phyloP scores from a whole-genome alignment of 2,797 vertebrate species.

The Tauraco hartlaubi region DNA sequence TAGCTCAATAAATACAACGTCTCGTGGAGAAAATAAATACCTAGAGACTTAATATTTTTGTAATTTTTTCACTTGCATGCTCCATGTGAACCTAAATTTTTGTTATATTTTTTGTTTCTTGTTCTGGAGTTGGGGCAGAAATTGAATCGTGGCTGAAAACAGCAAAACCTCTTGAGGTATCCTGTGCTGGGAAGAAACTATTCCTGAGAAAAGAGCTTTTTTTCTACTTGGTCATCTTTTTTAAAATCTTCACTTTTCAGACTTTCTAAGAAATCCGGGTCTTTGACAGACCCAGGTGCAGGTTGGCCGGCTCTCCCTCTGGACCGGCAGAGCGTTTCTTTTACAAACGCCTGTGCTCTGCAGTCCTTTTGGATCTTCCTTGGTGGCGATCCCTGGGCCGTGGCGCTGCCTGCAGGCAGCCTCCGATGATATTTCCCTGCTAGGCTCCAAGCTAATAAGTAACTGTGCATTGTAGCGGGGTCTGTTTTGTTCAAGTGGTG shows the following conservation, averaged over 20 bases:
- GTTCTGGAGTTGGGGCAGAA: background rate
- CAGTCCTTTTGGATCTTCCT: background rate
- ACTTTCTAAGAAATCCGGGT: background rate
- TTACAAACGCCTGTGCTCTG: background rate
- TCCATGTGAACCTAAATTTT: background rate
- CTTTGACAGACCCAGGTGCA: background rate
- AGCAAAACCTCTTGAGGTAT: background rate
- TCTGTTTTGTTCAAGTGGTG: background rate
- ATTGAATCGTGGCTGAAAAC: background rate
- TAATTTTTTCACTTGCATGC: background rate
- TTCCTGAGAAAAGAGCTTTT: background rate
- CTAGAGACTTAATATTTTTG: background rate
- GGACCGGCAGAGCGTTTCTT: background rate
- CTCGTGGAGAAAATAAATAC: background rate
- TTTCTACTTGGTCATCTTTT: background rate
- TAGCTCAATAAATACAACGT: background rate
- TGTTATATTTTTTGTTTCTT: background rate
- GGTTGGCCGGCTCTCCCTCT: background rate
- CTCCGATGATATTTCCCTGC: background rate
- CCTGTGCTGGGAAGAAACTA: background rate
- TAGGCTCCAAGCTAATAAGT: background rate
- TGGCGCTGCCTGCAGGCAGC: background rate
- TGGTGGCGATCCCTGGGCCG: accelerated
- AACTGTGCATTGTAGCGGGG: background rate
- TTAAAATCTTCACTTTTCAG: background rate